phyloP scores from a whole-genome alignment of 1,140 invertebrate genomes.

The Microplitis demolitor region DNA sequence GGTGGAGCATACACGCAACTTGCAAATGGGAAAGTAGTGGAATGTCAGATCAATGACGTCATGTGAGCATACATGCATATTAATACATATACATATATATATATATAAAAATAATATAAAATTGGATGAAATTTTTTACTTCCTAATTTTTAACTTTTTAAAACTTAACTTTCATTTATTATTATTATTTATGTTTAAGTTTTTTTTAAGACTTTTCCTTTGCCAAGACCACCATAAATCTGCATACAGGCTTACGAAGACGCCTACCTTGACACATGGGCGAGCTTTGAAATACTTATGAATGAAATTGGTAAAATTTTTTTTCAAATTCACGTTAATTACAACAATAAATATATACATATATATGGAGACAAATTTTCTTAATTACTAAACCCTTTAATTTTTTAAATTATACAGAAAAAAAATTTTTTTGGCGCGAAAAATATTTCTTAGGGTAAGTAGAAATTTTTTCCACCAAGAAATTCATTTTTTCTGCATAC shows the following conservation, averaged over 20 bases:
- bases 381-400: too few species aligned
- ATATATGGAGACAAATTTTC: not conserved
- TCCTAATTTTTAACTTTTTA: not conserved
- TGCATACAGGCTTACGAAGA: constrained; percentile 17
- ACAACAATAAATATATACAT: too few species aligned
- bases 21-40: constrained; percentile 32
- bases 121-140: not conserved
- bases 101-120: not conserved
- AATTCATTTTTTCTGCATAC: too few species aligned
- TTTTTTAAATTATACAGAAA: too few species aligned
- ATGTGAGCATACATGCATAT: constrained; percentile 42
- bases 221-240: not conserved
- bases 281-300: constrained; percentile 38
- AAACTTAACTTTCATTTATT: not conserved
- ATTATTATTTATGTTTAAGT: not conserved
- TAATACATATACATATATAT: constrained; percentile 4
- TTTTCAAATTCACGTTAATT: not conserved
- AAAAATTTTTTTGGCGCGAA: too few species aligned
- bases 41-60: constrained; percentile 49
- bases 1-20: not conserved
- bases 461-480: too few species aligned
- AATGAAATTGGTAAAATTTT: constrained; percentile 25
- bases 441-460: too few species aligned
- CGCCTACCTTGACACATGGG: constrained; percentile 35
- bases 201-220: not conserved